Conservation (phyloP, 2,888 invertebrate species). For the Melinopterus prodromus region DNA sequence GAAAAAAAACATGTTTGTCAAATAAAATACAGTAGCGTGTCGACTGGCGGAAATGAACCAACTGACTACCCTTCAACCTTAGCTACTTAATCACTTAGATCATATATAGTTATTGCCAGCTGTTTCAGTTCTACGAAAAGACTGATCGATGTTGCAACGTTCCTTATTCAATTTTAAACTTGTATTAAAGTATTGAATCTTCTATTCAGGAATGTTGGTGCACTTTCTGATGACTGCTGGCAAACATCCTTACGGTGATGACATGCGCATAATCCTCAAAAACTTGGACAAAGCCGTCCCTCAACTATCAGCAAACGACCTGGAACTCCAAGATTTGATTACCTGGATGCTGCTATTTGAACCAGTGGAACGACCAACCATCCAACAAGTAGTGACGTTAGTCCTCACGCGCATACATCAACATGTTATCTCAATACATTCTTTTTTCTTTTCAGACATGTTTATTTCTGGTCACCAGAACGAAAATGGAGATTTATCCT, state of each 20-base stretch:
- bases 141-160: too few species aligned
- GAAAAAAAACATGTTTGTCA: too few species aligned
- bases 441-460: conserved; percentile 50
- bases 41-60: too few species aligned
- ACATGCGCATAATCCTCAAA: conserved; percentile 54
- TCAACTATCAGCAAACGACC: conserved; percentile 46
- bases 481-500: conserved; percentile 58
- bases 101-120: too few species aligned
- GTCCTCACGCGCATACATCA: conserved; percentile 31
- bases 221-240: conserved; percentile 59
- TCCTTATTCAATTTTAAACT: too few species aligned
- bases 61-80: too few species aligned
- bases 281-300: conserved; percentile 52
- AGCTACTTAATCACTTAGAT: too few species aligned
- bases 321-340: conserved; percentile 55
- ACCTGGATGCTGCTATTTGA: conserved; percentile 58
- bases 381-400: conserved; percentile 57
- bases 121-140: too few species aligned
- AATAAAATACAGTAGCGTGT: too few species aligned
- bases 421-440: neutral
- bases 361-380: conserved; percentile 54
- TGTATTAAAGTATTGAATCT: conserved; percentile 9
- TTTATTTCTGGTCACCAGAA: conserved; percentile 55
- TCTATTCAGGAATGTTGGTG: conserved; percentile 54
- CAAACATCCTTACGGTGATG: conserved; percentile 58